phyloP scores from a whole-genome alignment of 2,888 invertebrate genomes.

The Eupsilia transversa region DNA sequence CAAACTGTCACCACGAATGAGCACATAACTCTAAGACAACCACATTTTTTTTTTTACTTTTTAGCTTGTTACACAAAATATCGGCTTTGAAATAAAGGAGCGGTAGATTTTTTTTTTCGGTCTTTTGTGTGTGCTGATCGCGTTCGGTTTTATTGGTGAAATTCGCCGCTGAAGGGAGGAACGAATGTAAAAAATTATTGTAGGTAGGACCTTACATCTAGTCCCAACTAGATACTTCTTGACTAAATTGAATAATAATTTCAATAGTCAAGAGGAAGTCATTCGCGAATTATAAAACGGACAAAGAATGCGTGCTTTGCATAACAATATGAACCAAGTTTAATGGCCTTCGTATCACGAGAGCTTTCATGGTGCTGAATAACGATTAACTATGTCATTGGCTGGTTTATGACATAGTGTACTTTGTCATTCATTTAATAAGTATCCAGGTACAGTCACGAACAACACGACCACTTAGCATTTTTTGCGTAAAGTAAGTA shows the following conservation, averaged over 20 bases:
- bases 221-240: background rate
- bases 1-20: too few relatives aligned
- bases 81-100: too few relatives aligned
- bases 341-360: slow-evolving; percentile 34
- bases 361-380: slow-evolving; percentile 50
- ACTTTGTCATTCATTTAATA: slow-evolving; percentile 26
- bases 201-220: background rate
- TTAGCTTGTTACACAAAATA: too few relatives aligned
- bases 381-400: slow-evolving; percentile 47
- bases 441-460: slow-evolving; percentile 15
- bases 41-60: too few relatives aligned
- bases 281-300: slow-evolving; percentile 51
- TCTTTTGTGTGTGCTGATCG: too few relatives aligned
- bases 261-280: slow-evolving; percentile 57
- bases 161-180: too few relatives aligned
- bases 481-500: background rate
- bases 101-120: too few relatives aligned
- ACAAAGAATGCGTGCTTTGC: slow-evolving; percentile 51
- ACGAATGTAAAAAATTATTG: rapidly evolving
- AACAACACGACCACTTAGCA: background rate
- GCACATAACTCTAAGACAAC: too few relatives aligned
- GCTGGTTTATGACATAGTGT: slow-evolving; percentile 32
- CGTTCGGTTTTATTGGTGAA: too few relatives aligned
- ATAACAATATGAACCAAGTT: slow-evolving; percentile 36
- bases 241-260: slow-evolving; percentile 33